These are phyloP conservation scores for Ptychochromis oligacanthus DNA, from an alignment of 2,113 vertebrate species.

Conservation along the genomic window DNA sequence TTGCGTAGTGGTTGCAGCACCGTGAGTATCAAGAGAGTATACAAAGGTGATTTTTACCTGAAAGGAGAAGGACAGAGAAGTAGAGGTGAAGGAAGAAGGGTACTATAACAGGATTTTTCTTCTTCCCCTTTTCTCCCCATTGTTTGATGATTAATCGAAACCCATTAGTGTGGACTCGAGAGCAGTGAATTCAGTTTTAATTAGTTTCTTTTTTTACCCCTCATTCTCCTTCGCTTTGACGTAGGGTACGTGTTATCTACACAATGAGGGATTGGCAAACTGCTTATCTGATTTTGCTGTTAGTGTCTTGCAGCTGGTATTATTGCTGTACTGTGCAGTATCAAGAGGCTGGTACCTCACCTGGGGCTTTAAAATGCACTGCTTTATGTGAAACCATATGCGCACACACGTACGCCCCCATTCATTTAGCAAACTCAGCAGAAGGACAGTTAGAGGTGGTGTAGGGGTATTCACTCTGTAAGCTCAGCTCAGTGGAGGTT, in stretches of 20 bases:
- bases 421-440: conserved; percentile 61
- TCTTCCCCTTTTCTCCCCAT: conserved; percentile 24
- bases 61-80: conserved; percentile 28
- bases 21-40: not conserved
- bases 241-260: conserved; percentile 56
- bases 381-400: conserved; percentile 46
- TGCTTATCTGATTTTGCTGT: conserved; percentile 68
- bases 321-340: conserved; percentile 65
- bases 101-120: conserved; percentile 37
- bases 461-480: conserved; percentile 21
- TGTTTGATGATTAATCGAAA: conserved; percentile 79
- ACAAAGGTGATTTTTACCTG: conserved; percentile 37
- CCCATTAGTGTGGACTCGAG: conserved; percentile 69
- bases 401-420: conserved; percentile 22
- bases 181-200: conserved; percentile 74
- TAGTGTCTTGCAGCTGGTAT: conserved; percentile 46
- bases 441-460: conserved; percentile 73
- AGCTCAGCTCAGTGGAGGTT: conserved; percentile 49
- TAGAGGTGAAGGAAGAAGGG: conserved; percentile 31
- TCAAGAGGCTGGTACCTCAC: conserved; percentile 42
- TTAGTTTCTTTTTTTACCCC: conserved; percentile 74
- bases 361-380: conserved; percentile 49
- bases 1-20: not conserved
- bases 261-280: conserved; percentile 70
- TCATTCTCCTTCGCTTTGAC: conserved; percentile 56